phyloP scores from a whole-genome alignment of 2,113 vertebrate genomes.

The Entelurus aequoreus region DNA sequence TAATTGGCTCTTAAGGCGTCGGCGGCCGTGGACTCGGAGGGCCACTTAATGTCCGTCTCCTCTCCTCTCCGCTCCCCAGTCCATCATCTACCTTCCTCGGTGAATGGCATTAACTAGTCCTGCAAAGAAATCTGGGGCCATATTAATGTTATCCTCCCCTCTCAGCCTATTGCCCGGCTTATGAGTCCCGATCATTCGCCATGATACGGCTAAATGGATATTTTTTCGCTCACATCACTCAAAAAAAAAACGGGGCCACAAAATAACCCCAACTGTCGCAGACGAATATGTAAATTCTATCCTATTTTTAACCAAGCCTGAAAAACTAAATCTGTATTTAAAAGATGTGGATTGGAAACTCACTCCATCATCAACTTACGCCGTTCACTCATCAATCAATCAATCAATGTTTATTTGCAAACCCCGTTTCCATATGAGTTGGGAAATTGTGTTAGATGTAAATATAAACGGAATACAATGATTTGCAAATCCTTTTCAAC shows the following conservation, averaged over 20 bases:
- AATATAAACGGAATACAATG: too few relatives aligned
- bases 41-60: constrained; percentile 64
- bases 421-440: too few relatives aligned
- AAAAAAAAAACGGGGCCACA: constrained; percentile 62
- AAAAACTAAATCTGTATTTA: constrained; percentile 67
- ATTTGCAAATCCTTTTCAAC: too few relatives aligned
- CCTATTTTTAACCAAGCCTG: too few relatives aligned
- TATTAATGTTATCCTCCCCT: constrained; percentile 74
- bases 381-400: neutral
- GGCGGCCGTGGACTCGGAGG: constrained; percentile 50
- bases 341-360: constrained; percentile 65
- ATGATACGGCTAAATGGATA: constrained; percentile 76
- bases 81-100: constrained; percentile 69
- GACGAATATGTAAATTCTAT: constrained; percentile 78
- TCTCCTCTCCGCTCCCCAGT: constrained; percentile 47
- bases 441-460: too few relatives aligned
- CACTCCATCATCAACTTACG: constrained; percentile 40
- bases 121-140: constrained; percentile 68
- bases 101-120: constrained; percentile 74
- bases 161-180: constrained; percentile 69
- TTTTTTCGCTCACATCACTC: constrained; percentile 66
- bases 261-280: constrained; percentile 64
- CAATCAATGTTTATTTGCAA: too few relatives aligned
- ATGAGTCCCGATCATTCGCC: constrained; percentile 63
- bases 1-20: constrained; percentile 67